These are phyloP conservation scores for Noctua janthe DNA, from an alignment of 2,888 invertebrate genomes.

Conservation along the genomic window DNA sequence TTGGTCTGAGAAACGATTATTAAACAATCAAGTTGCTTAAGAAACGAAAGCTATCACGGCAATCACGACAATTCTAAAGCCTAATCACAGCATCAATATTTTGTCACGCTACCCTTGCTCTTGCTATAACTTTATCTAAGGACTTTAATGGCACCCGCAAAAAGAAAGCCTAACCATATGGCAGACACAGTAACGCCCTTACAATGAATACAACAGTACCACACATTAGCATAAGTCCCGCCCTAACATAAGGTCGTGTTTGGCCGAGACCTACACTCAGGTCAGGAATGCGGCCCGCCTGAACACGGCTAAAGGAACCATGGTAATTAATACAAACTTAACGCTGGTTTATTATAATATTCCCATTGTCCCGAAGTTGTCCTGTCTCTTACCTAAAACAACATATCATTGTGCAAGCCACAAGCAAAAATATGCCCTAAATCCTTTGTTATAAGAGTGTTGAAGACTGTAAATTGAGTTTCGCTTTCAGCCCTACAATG, in stretches of 20 bases:
- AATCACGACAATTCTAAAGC: neutral
- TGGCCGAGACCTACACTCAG: constrained; percentile 30
- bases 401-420: neutral
- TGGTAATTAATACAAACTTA: constrained; percentile 67
- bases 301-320: constrained; percentile 39
- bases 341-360: constrained; percentile 72
- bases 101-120: neutral
- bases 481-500: constrained; percentile 13
- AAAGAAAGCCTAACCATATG: neutral
- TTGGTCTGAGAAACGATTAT: neutral
- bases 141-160: neutral
- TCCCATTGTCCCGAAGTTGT: constrained; percentile 70
- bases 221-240: constrained; percentile 42
- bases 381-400: constrained; percentile 47
- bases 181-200: neutral
- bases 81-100: neutral
- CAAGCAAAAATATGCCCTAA: constrained; percentile 15
- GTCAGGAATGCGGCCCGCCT: constrained; percentile 56
- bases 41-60: neutral
- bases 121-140: constrained; percentile 14
- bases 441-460: constrained; percentile 2
- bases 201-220: constrained; percentile 38
- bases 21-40: neutral
- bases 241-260: constrained; percentile 31
- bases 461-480: constrained; percentile 1